phyloP scores from a whole-genome alignment of 2,797 vertebrate species.

The Channa striata region DNA sequence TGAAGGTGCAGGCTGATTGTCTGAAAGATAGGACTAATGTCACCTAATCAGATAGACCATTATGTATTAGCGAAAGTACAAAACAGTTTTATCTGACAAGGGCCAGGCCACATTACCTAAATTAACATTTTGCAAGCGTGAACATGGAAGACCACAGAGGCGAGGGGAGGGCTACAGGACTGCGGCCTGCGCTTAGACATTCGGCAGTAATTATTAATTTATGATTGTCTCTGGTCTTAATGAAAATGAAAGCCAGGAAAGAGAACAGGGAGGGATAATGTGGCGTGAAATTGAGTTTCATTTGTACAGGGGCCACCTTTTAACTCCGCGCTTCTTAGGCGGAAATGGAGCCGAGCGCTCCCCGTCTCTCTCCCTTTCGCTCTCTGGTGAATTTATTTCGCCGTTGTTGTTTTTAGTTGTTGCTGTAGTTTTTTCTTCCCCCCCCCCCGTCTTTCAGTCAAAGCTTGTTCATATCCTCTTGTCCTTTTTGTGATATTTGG shows the following conservation, averaged over 20 bases:
- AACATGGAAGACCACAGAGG: slow-evolving; percentile 94
- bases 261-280: slow-evolving; percentile 99
- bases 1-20: slow-evolving; percentile 91
- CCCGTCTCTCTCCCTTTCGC: slow-evolving; percentile 16
- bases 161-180: slow-evolving; percentile 89
- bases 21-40: slow-evolving; percentile 96
- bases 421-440: background rate
- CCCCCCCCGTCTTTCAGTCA: slow-evolving; percentile 67
- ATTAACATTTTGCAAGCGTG: slow-evolving; percentile 99
- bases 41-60: slow-evolving; percentile 98
- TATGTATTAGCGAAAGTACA: slow-evolving; percentile 98
- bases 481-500: slow-evolving; percentile 77
- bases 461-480: slow-evolving; percentile 70
- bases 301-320: slow-evolving; percentile 97
- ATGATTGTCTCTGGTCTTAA: slow-evolving; percentile 99
- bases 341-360: slow-evolving; percentile 86
- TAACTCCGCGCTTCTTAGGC: slow-evolving; percentile 90
- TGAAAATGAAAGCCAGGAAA: slow-evolving; percentile 99
- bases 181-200: slow-evolving; percentile 97
- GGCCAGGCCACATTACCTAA: slow-evolving; percentile 97
- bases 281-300: slow-evolving; percentile 99
- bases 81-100: slow-evolving; percentile 97
- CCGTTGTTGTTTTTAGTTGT: slow-evolving; percentile 24
- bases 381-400: slow-evolving; percentile 65
- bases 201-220: slow-evolving; percentile 99